Conservation (phyloP, 2,797 vertebrate genomes). For the Paedocypris micromegethes region DNA sequence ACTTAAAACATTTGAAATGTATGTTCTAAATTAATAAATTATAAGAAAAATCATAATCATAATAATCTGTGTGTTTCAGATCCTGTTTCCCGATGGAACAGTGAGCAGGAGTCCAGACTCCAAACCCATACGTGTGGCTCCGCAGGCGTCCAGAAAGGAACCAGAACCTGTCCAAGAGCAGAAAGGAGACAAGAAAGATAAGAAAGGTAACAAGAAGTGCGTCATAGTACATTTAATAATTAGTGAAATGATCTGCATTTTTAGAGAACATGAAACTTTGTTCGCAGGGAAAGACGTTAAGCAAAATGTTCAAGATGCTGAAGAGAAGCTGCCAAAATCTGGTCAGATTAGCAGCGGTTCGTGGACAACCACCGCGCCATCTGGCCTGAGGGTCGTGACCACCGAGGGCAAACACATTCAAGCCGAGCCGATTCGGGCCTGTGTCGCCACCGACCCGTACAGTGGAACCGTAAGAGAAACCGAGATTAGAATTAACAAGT, state of each 20-base stretch:
- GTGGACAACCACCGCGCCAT: slow-evolving; percentile 83
- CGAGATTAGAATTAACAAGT: background rate
- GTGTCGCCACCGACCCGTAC: slow-evolving; percentile 76
- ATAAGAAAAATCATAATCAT: too few relatives aligned
- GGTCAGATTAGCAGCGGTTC: slow-evolving; percentile 51
- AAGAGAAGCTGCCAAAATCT: background rate
- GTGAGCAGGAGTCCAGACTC: slow-evolving; percentile 73
- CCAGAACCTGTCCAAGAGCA: slow-evolving; percentile 32
- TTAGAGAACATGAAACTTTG: background rate
- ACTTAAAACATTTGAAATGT: background rate
- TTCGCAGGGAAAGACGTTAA: slow-evolving; percentile 60
- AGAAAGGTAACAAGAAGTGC: slow-evolving; percentile 45
- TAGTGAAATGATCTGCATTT: background rate
- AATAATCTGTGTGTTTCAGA: slow-evolving; percentile 55
- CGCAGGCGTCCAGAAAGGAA: slow-evolving; percentile 21
- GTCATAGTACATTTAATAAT: background rate
- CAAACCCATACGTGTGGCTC: slow-evolving; percentile 63
- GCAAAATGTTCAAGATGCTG: slow-evolving; percentile 32
- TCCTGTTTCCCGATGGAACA: slow-evolving; percentile 83
- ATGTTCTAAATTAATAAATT: background rate
- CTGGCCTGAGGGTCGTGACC: slow-evolving; percentile 74
- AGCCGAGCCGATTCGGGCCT: slow-evolving; percentile 63
- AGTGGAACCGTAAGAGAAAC: slow-evolving; percentile 70
- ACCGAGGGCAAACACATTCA: slow-evolving; percentile 56
- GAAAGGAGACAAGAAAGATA: slow-evolving; percentile 35